Conservation (phyloP, 2,888 invertebrate genomes). For the Cephus pulcher region DNA sequence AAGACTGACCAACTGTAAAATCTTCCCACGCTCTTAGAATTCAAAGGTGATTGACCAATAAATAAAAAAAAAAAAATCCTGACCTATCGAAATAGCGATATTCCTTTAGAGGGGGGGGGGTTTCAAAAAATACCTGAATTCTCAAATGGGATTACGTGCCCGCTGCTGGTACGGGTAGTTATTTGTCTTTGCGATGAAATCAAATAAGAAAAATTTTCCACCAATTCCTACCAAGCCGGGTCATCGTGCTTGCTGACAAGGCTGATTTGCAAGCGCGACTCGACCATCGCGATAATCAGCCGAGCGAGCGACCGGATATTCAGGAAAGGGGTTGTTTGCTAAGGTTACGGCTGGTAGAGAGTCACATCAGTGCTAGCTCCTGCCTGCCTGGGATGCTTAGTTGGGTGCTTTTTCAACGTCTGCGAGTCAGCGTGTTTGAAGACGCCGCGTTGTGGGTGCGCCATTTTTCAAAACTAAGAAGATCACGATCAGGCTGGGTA, state of each 20-base stretch:
- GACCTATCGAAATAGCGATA: neutral
- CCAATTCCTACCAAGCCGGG: slow-evolving; percentile 18
- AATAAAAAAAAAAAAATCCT: neutral
- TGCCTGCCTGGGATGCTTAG: slow-evolving; percentile 4
- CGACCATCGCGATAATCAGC: slow-evolving; percentile 36
- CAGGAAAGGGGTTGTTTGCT: neutral
- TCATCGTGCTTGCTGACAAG: slow-evolving; percentile 27
- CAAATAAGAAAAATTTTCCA: neutral
- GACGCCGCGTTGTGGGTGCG: slow-evolving; percentile 25
- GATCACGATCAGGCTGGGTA: slow-evolving; percentile 30
- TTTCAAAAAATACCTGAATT: neutral
- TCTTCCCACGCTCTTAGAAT: neutral
- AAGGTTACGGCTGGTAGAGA: neutral
- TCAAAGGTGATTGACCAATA: neutral
- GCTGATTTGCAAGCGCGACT: slow-evolving; percentile 28
- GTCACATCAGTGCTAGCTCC: neutral
- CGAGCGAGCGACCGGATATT: slow-evolving; percentile 19
- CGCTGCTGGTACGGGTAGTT: neutral
- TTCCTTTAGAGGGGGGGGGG: neutral
- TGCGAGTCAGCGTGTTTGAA: slow-evolving; percentile 45
- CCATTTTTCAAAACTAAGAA: slow-evolving; percentile 45
- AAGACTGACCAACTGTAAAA: neutral
- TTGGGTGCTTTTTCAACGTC: slow-evolving; percentile 39
- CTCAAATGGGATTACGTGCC: neutral
- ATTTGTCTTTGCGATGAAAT: neutral